Percentiles rank a stretch among this genome's conserved stretches.
These are phyloP conservation scores for Maconellicoccus hirsutus DNA, from an alignment of 1,140 invertebrate species.

Conservation along the genomic window DNA sequence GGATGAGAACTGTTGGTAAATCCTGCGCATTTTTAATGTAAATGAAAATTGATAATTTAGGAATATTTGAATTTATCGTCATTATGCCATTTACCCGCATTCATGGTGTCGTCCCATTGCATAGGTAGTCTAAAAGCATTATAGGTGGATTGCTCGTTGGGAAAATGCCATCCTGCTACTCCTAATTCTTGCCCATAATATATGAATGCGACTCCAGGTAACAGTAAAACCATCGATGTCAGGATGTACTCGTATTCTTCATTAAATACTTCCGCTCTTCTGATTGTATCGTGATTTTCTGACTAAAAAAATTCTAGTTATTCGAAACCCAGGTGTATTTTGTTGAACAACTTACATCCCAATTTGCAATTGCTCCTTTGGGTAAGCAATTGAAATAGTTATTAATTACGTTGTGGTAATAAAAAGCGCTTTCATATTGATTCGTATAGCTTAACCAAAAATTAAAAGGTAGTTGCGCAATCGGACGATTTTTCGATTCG, in stretches of 20 bases:
- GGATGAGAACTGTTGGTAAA: conserved; percentile 36
- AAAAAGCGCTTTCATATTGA: background rate
- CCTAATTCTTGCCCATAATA: conserved; percentile 71
- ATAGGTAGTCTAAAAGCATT: conserved; percentile 59
- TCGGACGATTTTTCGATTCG: background rate
- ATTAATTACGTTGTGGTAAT: background rate
- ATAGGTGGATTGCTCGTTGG: conserved; percentile 36
- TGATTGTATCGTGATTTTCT: conserved; percentile 61
- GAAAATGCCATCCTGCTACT: conserved; percentile 41
- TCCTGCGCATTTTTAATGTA: background rate
- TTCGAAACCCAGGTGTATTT: too few relatives aligned
- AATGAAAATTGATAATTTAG: too few relatives aligned
- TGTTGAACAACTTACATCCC: background rate
- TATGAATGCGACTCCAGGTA: conserved; percentile 59
- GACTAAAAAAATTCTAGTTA: conserved; percentile 37
- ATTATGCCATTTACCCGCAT: conserved; percentile 43
- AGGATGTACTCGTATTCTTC: conserved; percentile 51
- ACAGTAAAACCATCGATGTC: conserved; percentile 56
- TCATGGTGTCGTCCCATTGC: conserved; percentile 49
- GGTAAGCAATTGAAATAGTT: background rate
- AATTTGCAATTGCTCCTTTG: background rate
- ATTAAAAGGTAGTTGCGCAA: background rate
- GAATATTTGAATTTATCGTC: background rate
- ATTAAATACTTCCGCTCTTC: conserved; percentile 51
- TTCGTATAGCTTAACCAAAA: background rate